Conservation (phyloP, 2,113 vertebrate genomes). For the Chionomys nivalis region DNA sequence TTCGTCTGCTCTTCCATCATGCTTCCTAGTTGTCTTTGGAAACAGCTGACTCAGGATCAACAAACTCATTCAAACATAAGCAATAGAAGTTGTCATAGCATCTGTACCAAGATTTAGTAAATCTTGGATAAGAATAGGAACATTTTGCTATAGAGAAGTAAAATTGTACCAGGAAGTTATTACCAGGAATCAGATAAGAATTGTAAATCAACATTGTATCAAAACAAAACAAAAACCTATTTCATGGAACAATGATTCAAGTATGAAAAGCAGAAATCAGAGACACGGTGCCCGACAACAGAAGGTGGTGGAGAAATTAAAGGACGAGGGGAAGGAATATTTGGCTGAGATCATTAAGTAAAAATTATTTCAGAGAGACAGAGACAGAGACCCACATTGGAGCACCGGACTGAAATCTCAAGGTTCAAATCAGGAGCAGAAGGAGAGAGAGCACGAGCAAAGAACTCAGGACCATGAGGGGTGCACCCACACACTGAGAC, state of each 20-base stretch:
- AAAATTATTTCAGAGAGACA: slow-evolving; percentile 30
- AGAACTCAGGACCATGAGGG: too few species aligned
- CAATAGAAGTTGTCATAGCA: background rate
- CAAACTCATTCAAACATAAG: slow-evolving; percentile 40
- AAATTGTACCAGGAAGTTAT: slow-evolving; percentile 4
- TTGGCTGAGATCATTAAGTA: slow-evolving; percentile 24
- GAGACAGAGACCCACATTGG: too few species aligned
- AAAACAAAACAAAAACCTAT: background rate
- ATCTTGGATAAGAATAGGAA: background rate
- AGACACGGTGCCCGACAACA: background rate
- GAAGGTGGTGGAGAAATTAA: background rate
- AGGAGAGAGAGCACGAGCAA: too few species aligned
- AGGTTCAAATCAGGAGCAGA: too few species aligned
- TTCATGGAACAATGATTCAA: background rate
- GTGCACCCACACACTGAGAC: too few species aligned
- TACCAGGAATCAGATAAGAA: slow-evolving; percentile 36
- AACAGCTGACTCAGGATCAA: slow-evolving; percentile 34
- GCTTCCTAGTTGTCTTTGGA: background rate
- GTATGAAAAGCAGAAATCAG: slow-evolving; percentile 10
- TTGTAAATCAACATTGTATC: background rate
- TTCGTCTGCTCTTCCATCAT: background rate
- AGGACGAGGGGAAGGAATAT: background rate
- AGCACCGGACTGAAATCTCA: too few species aligned
- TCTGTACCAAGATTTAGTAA: background rate
- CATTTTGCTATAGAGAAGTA: background rate